These are phyloP conservation scores for Tokudaia tokunoshimensis DNA, from an alignment of 2,797 vertebrate species.

Conservation along the genomic window DNA sequence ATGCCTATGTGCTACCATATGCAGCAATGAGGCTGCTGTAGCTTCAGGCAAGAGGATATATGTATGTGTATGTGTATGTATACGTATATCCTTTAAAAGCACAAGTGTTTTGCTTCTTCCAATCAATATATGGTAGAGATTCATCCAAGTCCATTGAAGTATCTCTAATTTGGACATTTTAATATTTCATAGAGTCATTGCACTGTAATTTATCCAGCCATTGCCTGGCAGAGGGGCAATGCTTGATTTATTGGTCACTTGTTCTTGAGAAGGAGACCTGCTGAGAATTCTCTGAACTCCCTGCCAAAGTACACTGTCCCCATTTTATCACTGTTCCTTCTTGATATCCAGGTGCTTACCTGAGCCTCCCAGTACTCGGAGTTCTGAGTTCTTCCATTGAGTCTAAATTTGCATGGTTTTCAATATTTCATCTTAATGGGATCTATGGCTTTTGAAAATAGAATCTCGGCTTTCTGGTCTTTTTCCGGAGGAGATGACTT, in stretches of 20 bases:
- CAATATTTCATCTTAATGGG: constrained; percentile 79
- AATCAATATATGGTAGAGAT: constrained; percentile 35
- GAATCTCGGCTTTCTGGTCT: constrained; percentile 72
- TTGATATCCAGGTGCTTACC: background rate
- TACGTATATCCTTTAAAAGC: constrained; percentile 11
- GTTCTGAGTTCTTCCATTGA: constrained; percentile 57
- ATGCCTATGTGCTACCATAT: background rate
- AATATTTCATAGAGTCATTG: background rate
- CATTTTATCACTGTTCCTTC: background rate
- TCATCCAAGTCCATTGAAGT: background rate
- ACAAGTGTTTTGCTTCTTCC: background rate
- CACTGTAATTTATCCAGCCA: constrained; percentile 43
- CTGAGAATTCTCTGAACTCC: constrained; percentile 63
- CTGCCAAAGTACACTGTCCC: constrained; percentile 36
- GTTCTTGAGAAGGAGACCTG: constrained; percentile 57
- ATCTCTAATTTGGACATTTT: constrained; percentile 38
- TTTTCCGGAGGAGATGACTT: constrained; percentile 76
- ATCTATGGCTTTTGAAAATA: constrained; percentile 74
- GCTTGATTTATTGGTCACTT: constrained; percentile 70
- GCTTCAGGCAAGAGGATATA: background rate
- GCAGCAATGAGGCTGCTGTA: background rate
- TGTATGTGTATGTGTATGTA: background rate
- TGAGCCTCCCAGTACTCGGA: background rate
- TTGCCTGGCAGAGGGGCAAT: background rate
- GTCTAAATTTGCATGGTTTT: constrained; percentile 44